These are phyloP conservation scores for Dascillus cervinus DNA, from an alignment of 2,888 invertebrate genomes.

Conservation along the genomic window DNA sequence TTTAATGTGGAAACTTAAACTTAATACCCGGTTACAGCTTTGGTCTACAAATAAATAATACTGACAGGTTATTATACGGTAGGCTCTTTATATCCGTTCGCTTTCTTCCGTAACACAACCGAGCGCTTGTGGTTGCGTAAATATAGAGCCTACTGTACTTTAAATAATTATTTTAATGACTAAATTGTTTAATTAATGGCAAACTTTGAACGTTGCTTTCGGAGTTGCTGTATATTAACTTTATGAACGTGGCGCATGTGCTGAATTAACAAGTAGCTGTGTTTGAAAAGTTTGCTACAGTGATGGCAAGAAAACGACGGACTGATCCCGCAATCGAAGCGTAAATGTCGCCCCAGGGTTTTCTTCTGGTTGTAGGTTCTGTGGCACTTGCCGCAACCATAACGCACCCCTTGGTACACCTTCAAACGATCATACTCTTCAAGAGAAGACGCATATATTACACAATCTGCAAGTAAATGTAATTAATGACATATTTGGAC, in stretches of 20 bases:
- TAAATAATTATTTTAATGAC: too few relatives aligned
- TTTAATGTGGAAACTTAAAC: too few relatives aligned
- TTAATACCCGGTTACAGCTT: too few relatives aligned
- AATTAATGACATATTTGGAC: too few relatives aligned
- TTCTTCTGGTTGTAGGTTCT: slow-evolving; percentile 39
- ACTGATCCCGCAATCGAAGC: slow-evolving; percentile 43
- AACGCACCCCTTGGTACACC: slow-evolving; percentile 32
- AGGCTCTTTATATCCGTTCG: too few relatives aligned
- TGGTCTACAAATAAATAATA: too few relatives aligned
- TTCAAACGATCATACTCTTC: slow-evolving; percentile 36
- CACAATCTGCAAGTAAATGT: slow-evolving; percentile 20
- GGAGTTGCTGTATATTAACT: slow-evolving; percentile 23
- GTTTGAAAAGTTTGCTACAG: slow-evolving; percentile 29
- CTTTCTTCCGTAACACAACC: too few relatives aligned
- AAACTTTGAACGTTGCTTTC: too few relatives aligned
- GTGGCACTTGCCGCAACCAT: slow-evolving; percentile 34
- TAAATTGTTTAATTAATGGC: too few relatives aligned
- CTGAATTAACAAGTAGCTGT: slow-evolving; percentile 34
- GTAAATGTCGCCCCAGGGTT: slow-evolving; percentile 40
- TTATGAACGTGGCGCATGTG: slow-evolving; percentile 36
- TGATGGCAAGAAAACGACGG: slow-evolving; percentile 36
- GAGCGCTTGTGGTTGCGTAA: too few relatives aligned
- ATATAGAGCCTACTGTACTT: too few relatives aligned
- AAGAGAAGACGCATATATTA: slow-evolving; percentile 34
- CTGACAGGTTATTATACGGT: too few relatives aligned